Conservation (phyloP, 2,888 invertebrate species). For the Melanargia galathea region DNA sequence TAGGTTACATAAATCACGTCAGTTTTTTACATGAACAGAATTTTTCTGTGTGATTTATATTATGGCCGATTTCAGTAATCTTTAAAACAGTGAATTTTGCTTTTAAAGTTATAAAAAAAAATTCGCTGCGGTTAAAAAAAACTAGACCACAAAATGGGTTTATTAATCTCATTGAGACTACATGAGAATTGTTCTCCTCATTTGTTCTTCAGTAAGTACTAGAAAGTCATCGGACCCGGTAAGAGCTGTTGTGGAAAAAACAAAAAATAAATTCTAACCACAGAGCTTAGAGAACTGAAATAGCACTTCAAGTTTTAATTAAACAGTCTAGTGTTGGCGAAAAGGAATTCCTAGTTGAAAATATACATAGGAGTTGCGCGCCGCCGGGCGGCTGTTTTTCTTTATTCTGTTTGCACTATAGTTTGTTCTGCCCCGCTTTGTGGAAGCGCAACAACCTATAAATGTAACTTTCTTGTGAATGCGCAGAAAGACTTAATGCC, state of each 20-base stretch:
- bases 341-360: slow-evolving; percentile 33
- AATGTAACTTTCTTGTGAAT: slow-evolving; percentile 25
- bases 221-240: not conserved
- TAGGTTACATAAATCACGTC: not conserved
- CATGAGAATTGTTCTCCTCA: not conserved
- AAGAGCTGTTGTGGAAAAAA: slow-evolving; percentile 3
- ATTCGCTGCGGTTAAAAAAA: not conserved
- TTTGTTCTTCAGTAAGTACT: not conserved
- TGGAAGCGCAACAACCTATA: slow-evolving; percentile 11
- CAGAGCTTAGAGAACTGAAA: slow-evolving; percentile 20
- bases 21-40: not conserved
- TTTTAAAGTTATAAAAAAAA: not conserved
- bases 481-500: slow-evolving; percentile 12
- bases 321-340: slow-evolving; percentile 34
- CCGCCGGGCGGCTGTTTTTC: slow-evolving; percentile 15
- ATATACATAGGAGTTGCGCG: slow-evolving; percentile 24
- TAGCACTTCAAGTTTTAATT: slow-evolving; percentile 35
- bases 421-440: slow-evolving; percentile 17
- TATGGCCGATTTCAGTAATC: not conserved
- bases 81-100: not conserved
- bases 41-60: not conserved
- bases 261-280: slow-evolving; percentile 18
- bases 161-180: not conserved
- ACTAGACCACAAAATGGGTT: not conserved
- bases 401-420: slow-evolving; percentile 22